Conservation (phyloP, 2,888 invertebrate species). For the Calliphora vomitoria region DNA sequence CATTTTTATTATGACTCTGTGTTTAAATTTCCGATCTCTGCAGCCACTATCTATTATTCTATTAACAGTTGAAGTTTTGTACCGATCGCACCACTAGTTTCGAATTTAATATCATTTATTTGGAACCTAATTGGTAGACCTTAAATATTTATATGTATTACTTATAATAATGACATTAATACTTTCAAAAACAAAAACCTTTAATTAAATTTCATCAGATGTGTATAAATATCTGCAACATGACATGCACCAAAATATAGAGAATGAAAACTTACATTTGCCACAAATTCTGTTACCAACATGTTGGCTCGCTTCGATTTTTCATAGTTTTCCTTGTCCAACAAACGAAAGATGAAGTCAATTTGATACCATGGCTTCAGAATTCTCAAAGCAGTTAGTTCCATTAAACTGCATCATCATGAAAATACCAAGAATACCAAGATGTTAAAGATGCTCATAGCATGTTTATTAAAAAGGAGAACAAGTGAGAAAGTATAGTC, state of each 20-base stretch:
- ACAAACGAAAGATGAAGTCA: slow-evolving; percentile 81
- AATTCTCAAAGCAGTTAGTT: slow-evolving; percentile 81
- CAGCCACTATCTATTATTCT: too few species aligned
- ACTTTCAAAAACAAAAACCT: not conserved
- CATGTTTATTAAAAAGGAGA: slow-evolving; percentile 8
- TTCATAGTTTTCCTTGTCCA: slow-evolving; percentile 79
- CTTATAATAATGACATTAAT: too few species aligned
- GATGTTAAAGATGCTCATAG: slow-evolving; percentile 4
- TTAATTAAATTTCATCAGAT: slow-evolving; percentile 9
- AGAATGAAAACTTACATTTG: slow-evolving; percentile 75
- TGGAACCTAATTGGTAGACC: too few species aligned
- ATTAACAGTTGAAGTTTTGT: too few species aligned
- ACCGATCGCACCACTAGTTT: too few species aligned
- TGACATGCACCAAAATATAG: slow-evolving; percentile 3
- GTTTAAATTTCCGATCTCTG: too few species aligned
- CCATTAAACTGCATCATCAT: slow-evolving; percentile 74
- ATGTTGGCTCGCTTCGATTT: slow-evolving; percentile 78
- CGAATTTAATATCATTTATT: too few species aligned
- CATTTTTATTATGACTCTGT: too few species aligned
- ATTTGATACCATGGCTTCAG: slow-evolving; percentile 83
- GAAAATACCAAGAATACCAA: not conserved
- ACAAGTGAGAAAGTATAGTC: not conserved
- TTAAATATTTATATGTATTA: too few species aligned
- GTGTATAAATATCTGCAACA: not conserved
- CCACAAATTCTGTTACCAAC: slow-evolving; percentile 81